phyloP scores from a whole-genome alignment of 2,888 invertebrate species.

The Pseudococcus longispinus region DNA sequence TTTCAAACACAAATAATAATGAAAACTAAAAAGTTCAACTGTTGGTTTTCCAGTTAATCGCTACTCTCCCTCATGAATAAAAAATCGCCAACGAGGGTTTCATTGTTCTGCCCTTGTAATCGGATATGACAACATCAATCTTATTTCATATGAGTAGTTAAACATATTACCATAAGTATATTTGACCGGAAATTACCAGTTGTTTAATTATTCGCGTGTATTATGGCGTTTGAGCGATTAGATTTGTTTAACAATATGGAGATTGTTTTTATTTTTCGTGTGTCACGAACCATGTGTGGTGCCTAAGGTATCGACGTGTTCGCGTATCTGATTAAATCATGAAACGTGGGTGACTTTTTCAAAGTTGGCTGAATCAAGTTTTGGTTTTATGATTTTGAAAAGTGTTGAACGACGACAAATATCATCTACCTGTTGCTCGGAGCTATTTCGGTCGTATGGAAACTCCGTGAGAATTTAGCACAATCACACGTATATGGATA shows the following conservation, averaged over 20 bases:
- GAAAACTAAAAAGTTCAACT: no score
- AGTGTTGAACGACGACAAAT: background rate
- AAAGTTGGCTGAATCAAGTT: background rate
- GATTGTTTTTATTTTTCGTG: background rate
- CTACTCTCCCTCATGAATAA: no score
- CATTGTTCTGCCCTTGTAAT: no score
- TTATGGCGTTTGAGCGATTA: background rate
- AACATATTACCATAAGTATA: background rate
- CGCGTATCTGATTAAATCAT: background rate
- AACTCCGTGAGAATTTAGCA: background rate
- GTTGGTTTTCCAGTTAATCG: no score
- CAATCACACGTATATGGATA: background rate
- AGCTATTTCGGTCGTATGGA: background rate
- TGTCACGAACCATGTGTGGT: background rate
- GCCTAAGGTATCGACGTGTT: background rate
- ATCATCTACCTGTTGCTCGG: background rate
- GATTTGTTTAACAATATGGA: background rate
- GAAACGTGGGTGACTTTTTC: background rate
- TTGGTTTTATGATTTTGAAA: background rate
- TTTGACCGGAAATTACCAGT: background rate
- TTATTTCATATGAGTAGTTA: no score
- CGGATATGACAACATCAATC: no score
- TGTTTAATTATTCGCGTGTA: background rate
- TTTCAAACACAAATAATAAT: no score
- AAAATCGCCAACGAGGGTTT: no score